A percentile compares a stretch with the other conserved stretches of the same genome.
phyloP scores from a whole-genome alignment of 2,888 invertebrate genomes.

The Cheilosia vulpina region DNA sequence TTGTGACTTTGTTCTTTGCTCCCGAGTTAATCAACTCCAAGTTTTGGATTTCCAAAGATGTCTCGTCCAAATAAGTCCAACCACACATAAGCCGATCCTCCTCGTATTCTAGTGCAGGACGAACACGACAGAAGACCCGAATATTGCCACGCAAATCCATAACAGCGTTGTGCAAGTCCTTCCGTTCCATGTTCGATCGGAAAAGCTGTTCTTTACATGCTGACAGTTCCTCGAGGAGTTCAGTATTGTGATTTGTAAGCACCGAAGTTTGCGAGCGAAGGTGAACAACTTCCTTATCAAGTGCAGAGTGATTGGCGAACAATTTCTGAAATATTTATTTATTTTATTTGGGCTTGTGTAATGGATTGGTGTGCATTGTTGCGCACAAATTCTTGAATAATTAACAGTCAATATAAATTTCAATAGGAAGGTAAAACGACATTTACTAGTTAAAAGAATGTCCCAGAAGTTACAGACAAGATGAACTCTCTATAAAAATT shows the following conservation, averaged over 20 bases:
- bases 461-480: too few species aligned
- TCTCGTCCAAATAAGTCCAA: slow-evolving; percentile 82
- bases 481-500: too few species aligned
- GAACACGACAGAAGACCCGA: slow-evolving; percentile 90
- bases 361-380: too few species aligned
- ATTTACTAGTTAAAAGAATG: too few species aligned
- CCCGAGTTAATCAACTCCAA: slow-evolving; percentile 77
- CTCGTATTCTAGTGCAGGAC: slow-evolving; percentile 88
- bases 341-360: too few species aligned
- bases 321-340: slow-evolving; percentile 76
- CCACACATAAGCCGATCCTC: slow-evolving; percentile 79
- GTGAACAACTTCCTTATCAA: slow-evolving; percentile 78
- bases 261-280: slow-evolving; percentile 78
- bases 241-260: slow-evolving; percentile 77
- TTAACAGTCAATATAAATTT: too few species aligned
- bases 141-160: slow-evolving; percentile 92
- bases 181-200: slow-evolving; percentile 85
- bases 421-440: too few species aligned
- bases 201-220: slow-evolving; percentile 81
- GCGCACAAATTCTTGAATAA: too few species aligned
- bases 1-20: slow-evolving; percentile 84
- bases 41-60: slow-evolving; percentile 82
- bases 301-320: slow-evolving; percentile 77
- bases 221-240: slow-evolving; percentile 77
- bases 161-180: slow-evolving; percentile 88